A percentile compares a stretch with the other conserved stretches of the same genome.
phyloP scores from a whole-genome alignment of 2,888 invertebrate species.

The Drosophila setosimentum region DNA sequence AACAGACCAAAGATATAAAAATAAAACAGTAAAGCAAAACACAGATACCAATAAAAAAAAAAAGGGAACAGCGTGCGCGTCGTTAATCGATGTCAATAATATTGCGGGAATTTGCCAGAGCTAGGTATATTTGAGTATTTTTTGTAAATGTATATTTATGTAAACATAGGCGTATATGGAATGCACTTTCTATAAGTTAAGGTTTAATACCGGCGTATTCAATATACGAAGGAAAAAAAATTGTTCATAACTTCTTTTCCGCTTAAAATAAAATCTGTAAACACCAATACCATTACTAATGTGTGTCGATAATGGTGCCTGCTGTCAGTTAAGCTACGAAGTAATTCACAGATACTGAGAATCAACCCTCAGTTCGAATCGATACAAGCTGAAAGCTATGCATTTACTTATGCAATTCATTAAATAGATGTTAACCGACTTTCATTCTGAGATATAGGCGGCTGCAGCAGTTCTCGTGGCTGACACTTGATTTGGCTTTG shows the following conservation, averaged over 20 bases:
- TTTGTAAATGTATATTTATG: conserved; percentile 10
- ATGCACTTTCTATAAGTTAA: neutral
- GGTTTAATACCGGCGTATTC: neutral
- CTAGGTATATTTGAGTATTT: conserved; percentile 7
- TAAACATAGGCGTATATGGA: neutral
- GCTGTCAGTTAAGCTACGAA: neutral
- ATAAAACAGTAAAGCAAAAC: conserved; percentile 24
- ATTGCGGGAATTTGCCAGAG: neutral
- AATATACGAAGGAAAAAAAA: neutral
- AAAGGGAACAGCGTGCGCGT: conserved; percentile 11
- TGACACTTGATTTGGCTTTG: neutral
- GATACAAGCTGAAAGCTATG: conserved; percentile 5
- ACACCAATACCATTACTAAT: neutral
- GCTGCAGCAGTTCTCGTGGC: neutral
- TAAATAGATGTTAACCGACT: neutral
- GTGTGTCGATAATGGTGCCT: neutral
- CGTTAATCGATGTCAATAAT: conserved; percentile 12
- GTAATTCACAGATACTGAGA: neutral
- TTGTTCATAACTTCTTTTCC: neutral
- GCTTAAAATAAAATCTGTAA: neutral
- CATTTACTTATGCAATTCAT: conserved; percentile 54
- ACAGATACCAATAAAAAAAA: conserved; percentile 8
- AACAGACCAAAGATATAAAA: conserved; percentile 16
- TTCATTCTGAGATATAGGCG: neutral
- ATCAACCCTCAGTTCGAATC: neutral